These are phyloP conservation scores for Plebejus argus DNA, from an alignment of 2,888 invertebrate species.

Conservation along the genomic window DNA sequence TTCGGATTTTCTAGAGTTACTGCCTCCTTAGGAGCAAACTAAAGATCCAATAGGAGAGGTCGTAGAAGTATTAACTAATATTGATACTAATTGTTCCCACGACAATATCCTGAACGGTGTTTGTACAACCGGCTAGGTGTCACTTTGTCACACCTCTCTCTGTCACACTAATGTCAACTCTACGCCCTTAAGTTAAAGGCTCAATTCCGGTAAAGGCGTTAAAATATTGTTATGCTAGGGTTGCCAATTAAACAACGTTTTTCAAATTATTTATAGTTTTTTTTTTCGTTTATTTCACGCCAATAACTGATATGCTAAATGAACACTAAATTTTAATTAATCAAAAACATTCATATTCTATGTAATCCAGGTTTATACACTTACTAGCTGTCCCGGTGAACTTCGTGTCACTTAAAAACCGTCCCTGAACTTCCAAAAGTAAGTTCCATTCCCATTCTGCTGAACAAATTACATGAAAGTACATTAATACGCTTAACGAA, in stretches of 20 bases:
- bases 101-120: slow-evolving; percentile 15
- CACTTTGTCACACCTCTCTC: neutral
- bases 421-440: too few relatives aligned
- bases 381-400: too few relatives aligned
- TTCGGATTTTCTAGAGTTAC: neutral
- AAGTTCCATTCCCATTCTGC: too few relatives aligned
- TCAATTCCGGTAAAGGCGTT: neutral
- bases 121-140: slow-evolving; percentile 4
- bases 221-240: neutral
- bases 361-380: too few relatives aligned
- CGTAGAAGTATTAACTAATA: neutral
- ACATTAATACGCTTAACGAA: too few relatives aligned
- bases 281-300: neutral
- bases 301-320: too few relatives aligned
- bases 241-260: neutral
- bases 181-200: neutral
- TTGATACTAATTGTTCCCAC: slow-evolving; percentile 21
- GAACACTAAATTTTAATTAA: too few relatives aligned
- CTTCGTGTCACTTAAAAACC: too few relatives aligned
- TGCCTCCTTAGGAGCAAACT: neutral
- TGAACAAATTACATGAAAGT: too few relatives aligned
- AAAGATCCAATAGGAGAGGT: neutral
- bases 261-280: neutral
- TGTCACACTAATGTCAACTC: neutral
- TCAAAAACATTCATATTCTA: too few relatives aligned